These are phyloP conservation scores for Agrypnus murinus DNA, from an alignment of 2,888 invertebrate genomes.

Conservation along the genomic window DNA sequence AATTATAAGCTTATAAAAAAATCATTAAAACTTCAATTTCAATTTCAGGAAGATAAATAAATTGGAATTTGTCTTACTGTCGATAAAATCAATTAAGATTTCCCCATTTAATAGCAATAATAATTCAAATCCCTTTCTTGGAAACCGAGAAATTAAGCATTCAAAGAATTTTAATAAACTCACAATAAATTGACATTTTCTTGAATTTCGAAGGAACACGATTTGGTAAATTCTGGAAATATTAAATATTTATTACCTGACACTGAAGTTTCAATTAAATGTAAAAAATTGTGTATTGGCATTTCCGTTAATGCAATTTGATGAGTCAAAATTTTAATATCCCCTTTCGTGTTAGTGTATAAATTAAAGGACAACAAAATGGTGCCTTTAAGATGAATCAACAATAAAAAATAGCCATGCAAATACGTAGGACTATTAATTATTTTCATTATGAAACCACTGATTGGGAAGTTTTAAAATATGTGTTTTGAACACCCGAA, in stretches of 20 bases:
- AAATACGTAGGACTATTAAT: neutral
- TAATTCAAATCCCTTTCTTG: neutral
- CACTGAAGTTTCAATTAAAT: neutral
- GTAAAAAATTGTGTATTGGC: neutral
- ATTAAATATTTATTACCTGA: neutral
- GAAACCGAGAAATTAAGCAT: neutral
- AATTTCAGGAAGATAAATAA: too few species aligned
- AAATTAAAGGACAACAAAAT: neutral
- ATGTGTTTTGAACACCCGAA: slow-evolving; percentile 1
- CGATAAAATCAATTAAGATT: too few species aligned
- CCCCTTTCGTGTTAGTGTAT: neutral
- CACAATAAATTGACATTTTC: neutral
- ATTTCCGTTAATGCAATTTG: neutral
- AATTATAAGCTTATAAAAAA: too few species aligned
- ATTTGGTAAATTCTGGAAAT: neutral
- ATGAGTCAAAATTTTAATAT: neutral
- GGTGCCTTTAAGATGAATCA: too few species aligned
- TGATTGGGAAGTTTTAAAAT: neutral
- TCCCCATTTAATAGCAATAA: too few species aligned
- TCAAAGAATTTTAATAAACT: slow-evolving; percentile 8
- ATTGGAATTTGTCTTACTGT: too few species aligned
- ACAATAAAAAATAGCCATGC: neutral
- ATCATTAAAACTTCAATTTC: too few species aligned
- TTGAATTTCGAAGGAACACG: slow-evolving; percentile 1
- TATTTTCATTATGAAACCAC: slow-evolving; percentile 9